Base-by-base conservation (phyloP, 2,113 vertebrate species). In the Seriola rivoliana region DNA sequence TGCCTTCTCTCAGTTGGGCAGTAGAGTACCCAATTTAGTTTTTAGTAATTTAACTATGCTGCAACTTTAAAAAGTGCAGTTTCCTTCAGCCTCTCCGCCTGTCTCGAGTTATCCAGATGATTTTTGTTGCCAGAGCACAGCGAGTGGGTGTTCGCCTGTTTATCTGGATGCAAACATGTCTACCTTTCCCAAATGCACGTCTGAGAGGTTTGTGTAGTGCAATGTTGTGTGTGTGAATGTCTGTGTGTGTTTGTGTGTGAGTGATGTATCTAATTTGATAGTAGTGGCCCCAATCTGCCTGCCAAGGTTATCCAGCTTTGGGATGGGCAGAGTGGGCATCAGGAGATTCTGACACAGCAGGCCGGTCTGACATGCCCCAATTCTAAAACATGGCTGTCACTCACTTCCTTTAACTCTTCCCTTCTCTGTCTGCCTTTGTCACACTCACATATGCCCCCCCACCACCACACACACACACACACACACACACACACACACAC, bases 211-310 rank as follows among this genome's bases (percentile, higher is more conserved):
- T 78, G 77, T 78, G 48, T 55, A 71, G 62, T 71, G 48, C 40
- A 62, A 70, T 14, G 5, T 38, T 66, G 57, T 64, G 69, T 70
- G 44, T 71, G 48, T 75, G 58, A 11, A 58, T 84, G 63, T 77
- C 38, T 69, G 12, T 66, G 44, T 84, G 52, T 54, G 60, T 73
- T 66, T 83, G 71, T 71, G 55, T 80, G 42, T 83, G 71, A 76
- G 62, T 81, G 92, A 93, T 94, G 82, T 84, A 95, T 94, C 88
- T 88, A 88, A 92, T 94, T 88, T 94, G 93, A 95, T 92, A 77
- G 80, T 60, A 73, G 73, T 93, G 95, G 93, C 94, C 95, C 88
- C 91, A 95, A 93, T 95, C 93, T 95, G 95, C 93, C 94, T 87
- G 87, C 85, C 88, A 88, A 91, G 88, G 92, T 95, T 93, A 94